Conservation (phyloP, 2,888 invertebrate genomes). For the Nomada goodeniana region DNA sequence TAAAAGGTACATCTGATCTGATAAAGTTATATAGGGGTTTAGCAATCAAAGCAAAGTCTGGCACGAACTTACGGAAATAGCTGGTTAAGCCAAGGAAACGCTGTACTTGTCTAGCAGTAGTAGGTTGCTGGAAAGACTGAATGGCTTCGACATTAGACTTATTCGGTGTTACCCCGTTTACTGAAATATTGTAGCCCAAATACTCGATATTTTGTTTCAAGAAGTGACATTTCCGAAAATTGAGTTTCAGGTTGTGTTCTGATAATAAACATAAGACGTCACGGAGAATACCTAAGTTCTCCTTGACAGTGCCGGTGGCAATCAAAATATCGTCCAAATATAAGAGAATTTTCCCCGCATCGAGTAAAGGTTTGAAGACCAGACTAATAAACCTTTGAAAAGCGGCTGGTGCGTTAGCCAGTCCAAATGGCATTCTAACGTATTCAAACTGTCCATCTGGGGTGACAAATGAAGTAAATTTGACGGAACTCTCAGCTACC, state of each 20-base stretch:
- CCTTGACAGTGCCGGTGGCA: background rate
- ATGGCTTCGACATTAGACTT: no score
- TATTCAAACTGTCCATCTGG: conserved; percentile 25
- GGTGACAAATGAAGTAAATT: conserved; percentile 40
- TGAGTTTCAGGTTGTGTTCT: no score
- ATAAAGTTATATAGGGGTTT: conserved; percentile 22
- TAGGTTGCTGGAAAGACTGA: no score
- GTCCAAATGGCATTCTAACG: conserved; percentile 5
- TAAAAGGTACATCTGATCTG: conserved; percentile 16
- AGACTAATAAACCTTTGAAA: conserved; percentile 15
- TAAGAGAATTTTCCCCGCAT: background rate
- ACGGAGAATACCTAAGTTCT: background rate
- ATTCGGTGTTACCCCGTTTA: no score
- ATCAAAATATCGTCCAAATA: background rate
- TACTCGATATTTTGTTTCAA: no score
- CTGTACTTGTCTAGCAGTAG: no score
- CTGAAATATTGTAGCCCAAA: no score
- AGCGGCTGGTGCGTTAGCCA: conserved; percentile 18
- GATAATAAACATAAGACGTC: background rate
- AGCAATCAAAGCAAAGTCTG: conserved; percentile 34
- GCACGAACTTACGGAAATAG: conserved; percentile 33
- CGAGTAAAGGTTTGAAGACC: background rate
- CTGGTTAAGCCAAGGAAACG: no score
- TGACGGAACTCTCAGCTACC: background rate
- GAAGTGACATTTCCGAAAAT: no score